These are phyloP conservation scores for Dendroctonus ponderosae DNA, from an alignment of 1,140 invertebrate species.

Conservation along the genomic window DNA sequence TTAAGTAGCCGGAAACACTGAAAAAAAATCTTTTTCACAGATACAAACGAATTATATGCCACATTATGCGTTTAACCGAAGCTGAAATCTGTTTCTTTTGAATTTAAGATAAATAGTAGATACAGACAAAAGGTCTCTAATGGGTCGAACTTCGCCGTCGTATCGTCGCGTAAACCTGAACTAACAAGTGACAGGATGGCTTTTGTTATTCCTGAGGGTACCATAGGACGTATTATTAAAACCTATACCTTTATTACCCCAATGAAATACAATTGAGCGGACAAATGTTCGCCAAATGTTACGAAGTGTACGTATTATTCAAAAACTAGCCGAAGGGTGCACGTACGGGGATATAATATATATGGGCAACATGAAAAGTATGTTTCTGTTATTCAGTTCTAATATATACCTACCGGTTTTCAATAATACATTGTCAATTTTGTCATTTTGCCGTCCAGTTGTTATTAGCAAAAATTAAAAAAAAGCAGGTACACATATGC, in stretches of 20 bases:
- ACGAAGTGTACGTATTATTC: slow-evolving; percentile 9
- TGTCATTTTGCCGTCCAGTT: too few species aligned
- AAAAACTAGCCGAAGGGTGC: slow-evolving; percentile 33
- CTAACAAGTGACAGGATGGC: slow-evolving; percentile 24
- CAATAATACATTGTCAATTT: too few species aligned
- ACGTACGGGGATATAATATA: slow-evolving; percentile 12
- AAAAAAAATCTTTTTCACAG: too few species aligned
- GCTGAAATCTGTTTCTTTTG: too few species aligned
- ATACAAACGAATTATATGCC: too few species aligned
- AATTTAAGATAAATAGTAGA: too few species aligned
- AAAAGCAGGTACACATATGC: too few species aligned
- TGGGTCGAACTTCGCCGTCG: neutral
- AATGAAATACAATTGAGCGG: slow-evolving; percentile 28
- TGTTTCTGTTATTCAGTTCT: too few species aligned
- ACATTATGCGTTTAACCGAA: too few species aligned
- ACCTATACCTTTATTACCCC: slow-evolving; percentile 26
- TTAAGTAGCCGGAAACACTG: too few species aligned
- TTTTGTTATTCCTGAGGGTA: slow-evolving; percentile 21
- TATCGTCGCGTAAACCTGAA: slow-evolving; percentile 17
- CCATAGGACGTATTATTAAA: slow-evolving; percentile 7
- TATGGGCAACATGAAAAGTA: slow-evolving; percentile 4
- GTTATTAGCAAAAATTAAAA: too few species aligned
- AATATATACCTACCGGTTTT: too few species aligned
- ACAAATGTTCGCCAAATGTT: slow-evolving; percentile 43
- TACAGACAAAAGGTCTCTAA: neutral